phyloP scores from a whole-genome alignment of 2,888 invertebrate genomes.

The Drosophila atripex region DNA sequence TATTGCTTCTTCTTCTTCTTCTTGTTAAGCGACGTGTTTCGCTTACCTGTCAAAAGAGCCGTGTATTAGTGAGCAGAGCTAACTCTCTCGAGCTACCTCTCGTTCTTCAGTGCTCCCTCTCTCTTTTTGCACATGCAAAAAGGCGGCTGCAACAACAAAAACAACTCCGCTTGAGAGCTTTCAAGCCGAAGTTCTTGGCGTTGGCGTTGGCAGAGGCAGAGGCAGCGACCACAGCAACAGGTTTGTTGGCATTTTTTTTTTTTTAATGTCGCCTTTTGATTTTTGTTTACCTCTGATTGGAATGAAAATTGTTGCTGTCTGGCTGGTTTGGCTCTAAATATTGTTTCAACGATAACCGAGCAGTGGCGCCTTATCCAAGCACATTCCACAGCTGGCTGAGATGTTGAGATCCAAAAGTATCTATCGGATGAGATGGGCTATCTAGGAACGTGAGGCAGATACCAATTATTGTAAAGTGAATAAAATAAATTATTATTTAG shows the following conservation, averaged over 20 bases:
- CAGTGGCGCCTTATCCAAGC: constrained; percentile 20
- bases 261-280: constrained; percentile 34
- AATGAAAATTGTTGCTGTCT: constrained; percentile 39
- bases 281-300: constrained; percentile 54
- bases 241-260: constrained; percentile 64
- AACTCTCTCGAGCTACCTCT: constrained; percentile 12
- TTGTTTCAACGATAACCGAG: constrained; percentile 29
- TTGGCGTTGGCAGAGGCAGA: constrained; percentile 44
- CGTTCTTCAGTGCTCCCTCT: constrained; percentile 1
- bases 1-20: constrained; percentile 47
- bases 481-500: no score
- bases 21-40: constrained; percentile 60
- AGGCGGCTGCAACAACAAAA: constrained; percentile 27
- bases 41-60: constrained; percentile 58
- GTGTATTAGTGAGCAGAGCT: constrained; percentile 41
- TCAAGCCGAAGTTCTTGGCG: constrained; percentile 70
- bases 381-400: constrained; percentile 16
- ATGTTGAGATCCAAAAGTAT: constrained; percentile 13
- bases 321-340: constrained; percentile 17
- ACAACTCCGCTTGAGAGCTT: constrained; percentile 53
- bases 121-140: constrained; percentile 40
- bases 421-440: constrained; percentile 10
- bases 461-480: no score
- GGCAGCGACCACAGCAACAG: constrained; percentile 48
- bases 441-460: constrained; percentile 16